A percentile compares a stretch with the other conserved stretches of the same genome.
Evolutionary conservation across 92 coral and sea anemone species (phyloP).

Genomic region (Epizoanthus illoricatus): DNA sequence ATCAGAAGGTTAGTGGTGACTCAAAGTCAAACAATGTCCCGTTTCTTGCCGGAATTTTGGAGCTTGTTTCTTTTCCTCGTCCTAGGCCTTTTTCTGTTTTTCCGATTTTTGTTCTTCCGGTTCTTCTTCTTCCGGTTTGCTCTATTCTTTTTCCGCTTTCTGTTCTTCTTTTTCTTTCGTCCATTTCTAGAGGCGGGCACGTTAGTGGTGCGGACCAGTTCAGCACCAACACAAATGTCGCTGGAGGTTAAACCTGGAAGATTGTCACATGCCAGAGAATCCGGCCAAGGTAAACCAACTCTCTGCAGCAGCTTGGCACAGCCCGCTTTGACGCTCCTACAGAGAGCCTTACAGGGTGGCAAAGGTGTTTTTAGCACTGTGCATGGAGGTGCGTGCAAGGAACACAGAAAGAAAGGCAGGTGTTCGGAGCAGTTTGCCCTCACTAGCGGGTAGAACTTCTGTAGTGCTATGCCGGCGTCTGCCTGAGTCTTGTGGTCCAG

Average conservation of each 20-base stretch:
- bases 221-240: conserved; percentile 11
- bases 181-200: background rate
- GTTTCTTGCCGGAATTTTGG: background rate
- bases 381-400: conserved; percentile 14
- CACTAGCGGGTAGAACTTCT: conserved; percentile 2
- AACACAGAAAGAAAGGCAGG: conserved; percentile 19
- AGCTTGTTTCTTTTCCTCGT: background rate
- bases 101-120: conserved; percentile 25
- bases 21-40: background rate
- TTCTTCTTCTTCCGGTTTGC: conserved; percentile 15
- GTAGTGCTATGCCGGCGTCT: background rate
- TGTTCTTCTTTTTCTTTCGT: conserved; percentile 22
- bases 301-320: background rate
- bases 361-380: background rate
- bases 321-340: conserved; percentile 18
- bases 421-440: conserved; percentile 21
- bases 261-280: background rate
- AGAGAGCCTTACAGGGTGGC: conserved; percentile 19
- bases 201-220: background rate
- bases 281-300: conserved; percentile 11
- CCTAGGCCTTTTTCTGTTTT: conserved; percentile 7
- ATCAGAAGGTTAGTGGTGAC: background rate
- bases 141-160: conserved; percentile 20
- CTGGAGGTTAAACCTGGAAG: background rate
- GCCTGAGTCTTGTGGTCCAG: background rate